Evolutionary conservation across 2,113 vertebrate species (phyloP), one percentile per base, ranked within the genome.

Genomic region (Mellivora capensis): DNA sequence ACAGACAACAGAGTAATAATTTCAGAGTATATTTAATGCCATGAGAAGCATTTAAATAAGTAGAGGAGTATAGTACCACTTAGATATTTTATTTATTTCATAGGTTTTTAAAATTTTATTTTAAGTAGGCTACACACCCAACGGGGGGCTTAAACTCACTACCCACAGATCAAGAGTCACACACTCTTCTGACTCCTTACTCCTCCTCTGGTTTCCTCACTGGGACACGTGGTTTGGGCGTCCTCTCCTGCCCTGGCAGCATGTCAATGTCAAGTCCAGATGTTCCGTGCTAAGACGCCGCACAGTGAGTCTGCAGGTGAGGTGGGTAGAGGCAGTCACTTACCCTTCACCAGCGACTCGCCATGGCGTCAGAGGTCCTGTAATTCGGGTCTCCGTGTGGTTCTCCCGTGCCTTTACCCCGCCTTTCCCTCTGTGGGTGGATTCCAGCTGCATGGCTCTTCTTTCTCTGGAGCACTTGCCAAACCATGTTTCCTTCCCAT

Each of bases 371-470:
- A 34, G n/a, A 21, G 4, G 20, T 61, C 10, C 7, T 42, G 1
- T 1, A 3, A 14, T 39, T 25, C 9, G 1, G 1, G 21, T 47
- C 10, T 71, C 52, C 12, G 2, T 0, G 0, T 49, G 17, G 21
- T 52, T 77, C 17, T 80, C 39, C 20, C 47, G 17, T 17, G 42
- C 4, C 57, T 4, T 77, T 12, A 7, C 18, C 1, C 37, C 5
- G 17, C 14, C 37, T 6, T 31, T 20, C n/a, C 49, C 3, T 59
- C 23, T 87, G 9, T 27, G 37, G 15, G 20, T 42, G 18, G 17
- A 54, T 42, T 47, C n/a, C 31, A 87, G 27, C 3, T 34, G 13
- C 37, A 7, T 2, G 12, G 10, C 44, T 61, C 11, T 31, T 4
- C n/a, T 29, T 61, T 49, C 44, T 31, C 29, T 2, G 42, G 69